Conservation (phyloP, 2,113 vertebrate species). For the Corvus moneduloides region DNA sequence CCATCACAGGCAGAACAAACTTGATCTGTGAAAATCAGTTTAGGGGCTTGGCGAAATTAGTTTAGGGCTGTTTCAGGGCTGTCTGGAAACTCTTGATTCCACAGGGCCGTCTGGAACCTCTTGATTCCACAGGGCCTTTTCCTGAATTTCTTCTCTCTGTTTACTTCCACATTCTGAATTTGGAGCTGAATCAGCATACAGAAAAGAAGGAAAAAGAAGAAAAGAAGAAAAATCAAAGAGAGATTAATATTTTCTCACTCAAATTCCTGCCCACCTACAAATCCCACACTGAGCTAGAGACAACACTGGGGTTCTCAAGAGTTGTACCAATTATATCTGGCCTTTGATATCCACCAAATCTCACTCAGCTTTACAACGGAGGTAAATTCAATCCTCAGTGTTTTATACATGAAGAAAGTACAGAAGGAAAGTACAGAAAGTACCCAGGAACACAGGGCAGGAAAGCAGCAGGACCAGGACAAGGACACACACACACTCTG, state of each 20-base stretch:
- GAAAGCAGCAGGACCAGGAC: not conserved
- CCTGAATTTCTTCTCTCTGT: not conserved
- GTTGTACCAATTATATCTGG: not conserved
- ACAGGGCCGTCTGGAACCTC: not conserved
- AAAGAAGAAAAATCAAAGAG: not conserved
- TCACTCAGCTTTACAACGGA: not conserved
- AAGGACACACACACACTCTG: not conserved
- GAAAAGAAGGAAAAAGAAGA: not conserved
- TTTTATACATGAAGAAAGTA: not conserved
- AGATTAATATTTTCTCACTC: not conserved
- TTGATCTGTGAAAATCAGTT: not conserved
- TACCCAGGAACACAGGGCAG: not conserved
- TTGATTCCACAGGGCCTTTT: not conserved
- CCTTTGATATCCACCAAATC: not conserved
- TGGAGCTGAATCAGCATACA: not conserved
- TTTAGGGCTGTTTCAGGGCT: not conserved
- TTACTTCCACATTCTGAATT: not conserved
- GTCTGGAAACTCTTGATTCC: not conserved
- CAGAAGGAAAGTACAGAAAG: not conserved
- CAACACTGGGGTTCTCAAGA: not conserved
- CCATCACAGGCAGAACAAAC: not conserved
- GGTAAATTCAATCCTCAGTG: not conserved
- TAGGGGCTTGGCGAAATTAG: not conserved
- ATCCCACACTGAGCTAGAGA: not conserved
- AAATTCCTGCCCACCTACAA: not conserved